phyloP scores from a whole-genome alignment of 2,113 vertebrate genomes.

The Pachycephala philippinensis region DNA sequence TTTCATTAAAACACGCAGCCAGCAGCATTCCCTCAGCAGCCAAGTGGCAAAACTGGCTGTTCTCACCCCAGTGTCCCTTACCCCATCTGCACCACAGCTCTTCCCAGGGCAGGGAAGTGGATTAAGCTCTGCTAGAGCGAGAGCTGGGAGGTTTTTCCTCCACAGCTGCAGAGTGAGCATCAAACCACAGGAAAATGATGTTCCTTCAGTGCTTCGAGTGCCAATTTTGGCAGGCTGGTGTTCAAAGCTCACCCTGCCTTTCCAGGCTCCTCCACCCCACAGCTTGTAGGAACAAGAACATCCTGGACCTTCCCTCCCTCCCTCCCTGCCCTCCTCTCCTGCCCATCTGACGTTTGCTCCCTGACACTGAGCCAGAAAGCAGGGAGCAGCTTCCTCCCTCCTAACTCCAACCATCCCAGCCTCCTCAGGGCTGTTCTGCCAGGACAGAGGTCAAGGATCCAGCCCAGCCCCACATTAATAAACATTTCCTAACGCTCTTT shows the following conservation, averaged over 20 bases:
- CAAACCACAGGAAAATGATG: neutral
- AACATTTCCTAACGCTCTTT: neutral
- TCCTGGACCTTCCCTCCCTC: neutral
- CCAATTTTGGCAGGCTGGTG: neutral
- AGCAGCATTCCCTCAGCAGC: neutral
- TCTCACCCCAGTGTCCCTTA: neutral
- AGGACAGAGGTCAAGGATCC: neutral
- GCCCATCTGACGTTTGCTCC: neutral
- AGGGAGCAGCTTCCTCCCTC: constrained; percentile 14
- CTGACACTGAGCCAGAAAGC: neutral
- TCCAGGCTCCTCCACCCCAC: neutral
- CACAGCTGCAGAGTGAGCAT: neutral
- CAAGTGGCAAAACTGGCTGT: neutral
- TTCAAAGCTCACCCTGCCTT: neutral
- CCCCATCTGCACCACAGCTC: neutral
- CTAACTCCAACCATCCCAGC: neutral
- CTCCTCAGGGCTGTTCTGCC: neutral
- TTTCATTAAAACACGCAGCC: neutral
- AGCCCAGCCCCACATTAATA: neutral
- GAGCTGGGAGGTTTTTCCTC: neutral
- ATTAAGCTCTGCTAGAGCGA: neutral
- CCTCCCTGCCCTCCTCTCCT: neutral
- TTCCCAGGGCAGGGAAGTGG: rapidly evolving
- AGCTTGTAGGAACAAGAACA: neutral
- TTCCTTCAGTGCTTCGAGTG: neutral